phyloP scores from a whole-genome alignment of 2,113 vertebrate genomes.

The Bubo bubo region DNA sequence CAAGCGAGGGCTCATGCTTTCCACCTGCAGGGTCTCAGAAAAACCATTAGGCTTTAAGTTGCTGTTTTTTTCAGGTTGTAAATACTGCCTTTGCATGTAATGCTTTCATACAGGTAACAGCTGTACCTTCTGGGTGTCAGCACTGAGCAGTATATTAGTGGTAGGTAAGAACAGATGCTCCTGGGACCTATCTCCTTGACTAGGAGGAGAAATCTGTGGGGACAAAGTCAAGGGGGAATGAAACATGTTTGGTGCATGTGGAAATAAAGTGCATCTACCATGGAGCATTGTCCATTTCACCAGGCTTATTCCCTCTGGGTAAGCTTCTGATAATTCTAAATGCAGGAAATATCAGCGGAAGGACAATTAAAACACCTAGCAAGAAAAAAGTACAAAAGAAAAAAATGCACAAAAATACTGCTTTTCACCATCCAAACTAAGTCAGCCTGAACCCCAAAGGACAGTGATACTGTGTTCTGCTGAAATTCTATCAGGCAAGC shows the following conservation, averaged over 20 bases:
- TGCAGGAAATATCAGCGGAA: background rate
- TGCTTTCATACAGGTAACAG: background rate
- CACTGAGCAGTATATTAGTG: background rate
- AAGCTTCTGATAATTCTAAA: background rate
- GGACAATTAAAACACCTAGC: background rate
- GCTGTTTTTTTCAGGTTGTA: background rate
- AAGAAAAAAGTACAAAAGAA: background rate
- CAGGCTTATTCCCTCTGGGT: background rate
- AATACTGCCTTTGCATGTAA: background rate
- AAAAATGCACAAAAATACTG: background rate
- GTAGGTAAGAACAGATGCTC: background rate
- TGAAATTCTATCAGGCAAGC: background rate
- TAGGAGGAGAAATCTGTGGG: background rate
- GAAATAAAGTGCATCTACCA: background rate
- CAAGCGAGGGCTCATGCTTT: background rate
- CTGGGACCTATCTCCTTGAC: background rate
- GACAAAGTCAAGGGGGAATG: background rate
- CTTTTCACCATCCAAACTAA: background rate
- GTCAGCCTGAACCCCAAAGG: background rate
- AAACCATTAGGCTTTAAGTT: background rate
- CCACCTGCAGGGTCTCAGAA: background rate
- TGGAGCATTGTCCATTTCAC: background rate
- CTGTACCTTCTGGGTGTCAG: background rate
- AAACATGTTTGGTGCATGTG: background rate
- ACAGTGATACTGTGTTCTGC: background rate